Percentiles rank a stretch among this genome's conserved stretches.
phyloP scores from a whole-genome alignment of 2,113 vertebrate species.

The Onychostoma macrolepis region DNA sequence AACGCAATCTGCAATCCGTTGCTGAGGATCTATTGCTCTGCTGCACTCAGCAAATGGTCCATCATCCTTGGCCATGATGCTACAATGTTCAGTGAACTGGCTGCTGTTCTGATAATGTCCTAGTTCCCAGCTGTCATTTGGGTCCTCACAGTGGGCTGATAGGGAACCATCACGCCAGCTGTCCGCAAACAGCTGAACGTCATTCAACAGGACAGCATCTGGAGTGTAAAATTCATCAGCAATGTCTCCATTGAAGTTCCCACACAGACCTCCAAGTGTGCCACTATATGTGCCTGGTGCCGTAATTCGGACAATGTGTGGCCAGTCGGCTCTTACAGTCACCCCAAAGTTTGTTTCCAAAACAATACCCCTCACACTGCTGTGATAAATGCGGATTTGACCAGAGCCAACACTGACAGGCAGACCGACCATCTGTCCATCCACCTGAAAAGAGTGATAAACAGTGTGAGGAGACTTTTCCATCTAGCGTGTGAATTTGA shows the following conservation, averaged over 20 bases:
- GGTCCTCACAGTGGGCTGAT: slow-evolving; percentile 49
- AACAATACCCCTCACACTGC: slow-evolving; percentile 60
- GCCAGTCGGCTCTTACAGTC: slow-evolving; percentile 65
- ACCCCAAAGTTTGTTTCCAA: slow-evolving; percentile 68
- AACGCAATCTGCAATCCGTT: slow-evolving; percentile 49
- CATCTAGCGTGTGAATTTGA: no score
- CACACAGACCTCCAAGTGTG: slow-evolving; percentile 68
- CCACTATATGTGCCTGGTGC: slow-evolving; percentile 59
- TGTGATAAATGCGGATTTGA: slow-evolving; percentile 58
- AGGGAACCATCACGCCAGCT: slow-evolving; percentile 71
- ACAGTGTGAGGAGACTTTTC: not conserved
- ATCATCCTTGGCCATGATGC: slow-evolving; percentile 39
- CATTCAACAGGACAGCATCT: slow-evolving; percentile 51
- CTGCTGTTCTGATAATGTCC: slow-evolving; percentile 9
- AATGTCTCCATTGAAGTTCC: slow-evolving; percentile 69
- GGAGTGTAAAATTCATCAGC: slow-evolving; percentile 70
- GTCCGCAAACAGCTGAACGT: slow-evolving; percentile 66
- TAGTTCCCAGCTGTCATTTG: rapidly evolving
- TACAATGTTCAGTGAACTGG: slow-evolving; percentile 51
- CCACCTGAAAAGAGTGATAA: slow-evolving; percentile 61
- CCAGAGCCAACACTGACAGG: slow-evolving; percentile 50
- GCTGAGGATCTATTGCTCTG: not conserved
- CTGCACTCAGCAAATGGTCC: slow-evolving; percentile 67
- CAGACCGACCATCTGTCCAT: slow-evolving; percentile 61
- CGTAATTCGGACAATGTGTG: slow-evolving; percentile 59